Percentiles rank a stretch among this genome's conserved stretches.
phyloP scores from a whole-genome alignment of 2,113 vertebrate species.

The Engraulis encrasicolus region DNA sequence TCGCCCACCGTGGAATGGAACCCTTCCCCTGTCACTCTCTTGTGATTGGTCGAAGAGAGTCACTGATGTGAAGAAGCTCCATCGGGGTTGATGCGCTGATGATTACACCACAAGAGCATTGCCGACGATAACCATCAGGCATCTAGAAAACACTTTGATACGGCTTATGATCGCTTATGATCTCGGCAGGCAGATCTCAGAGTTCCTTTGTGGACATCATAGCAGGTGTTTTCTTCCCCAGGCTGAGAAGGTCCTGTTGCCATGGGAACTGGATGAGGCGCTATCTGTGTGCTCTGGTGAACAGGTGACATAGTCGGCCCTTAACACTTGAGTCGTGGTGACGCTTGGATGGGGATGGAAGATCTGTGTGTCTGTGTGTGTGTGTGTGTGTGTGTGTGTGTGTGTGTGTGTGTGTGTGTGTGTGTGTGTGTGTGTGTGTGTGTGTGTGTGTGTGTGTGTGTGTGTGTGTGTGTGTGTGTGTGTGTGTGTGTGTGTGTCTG shows the following conservation, averaged over 20 bases:
- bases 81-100: not conserved
- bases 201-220: not conserved
- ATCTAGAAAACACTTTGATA: not conserved
- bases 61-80: no score
- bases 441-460: not conserved
- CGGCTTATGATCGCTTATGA: no score
- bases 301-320: not conserved
- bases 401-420: not conserved
- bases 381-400: constrained; percentile 10
- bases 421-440: not conserved
- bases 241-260: not conserved
- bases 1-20: not conserved
- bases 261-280: not conserved
- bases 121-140: not conserved
- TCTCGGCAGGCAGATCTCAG: not conserved
- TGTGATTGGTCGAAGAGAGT: not conserved
- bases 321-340: not conserved
- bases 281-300: not conserved
- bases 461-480: not conserved
- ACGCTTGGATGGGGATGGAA: not conserved
- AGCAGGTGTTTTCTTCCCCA: not conserved
- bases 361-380: not conserved
- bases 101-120: not conserved
- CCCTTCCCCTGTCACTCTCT: not conserved
- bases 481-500: not conserved